Evolutionary conservation across 2,797 vertebrate species (phyloP), one percentile per base, ranked within the genome.

Genomic region (Epinephelus coioides): DNA sequence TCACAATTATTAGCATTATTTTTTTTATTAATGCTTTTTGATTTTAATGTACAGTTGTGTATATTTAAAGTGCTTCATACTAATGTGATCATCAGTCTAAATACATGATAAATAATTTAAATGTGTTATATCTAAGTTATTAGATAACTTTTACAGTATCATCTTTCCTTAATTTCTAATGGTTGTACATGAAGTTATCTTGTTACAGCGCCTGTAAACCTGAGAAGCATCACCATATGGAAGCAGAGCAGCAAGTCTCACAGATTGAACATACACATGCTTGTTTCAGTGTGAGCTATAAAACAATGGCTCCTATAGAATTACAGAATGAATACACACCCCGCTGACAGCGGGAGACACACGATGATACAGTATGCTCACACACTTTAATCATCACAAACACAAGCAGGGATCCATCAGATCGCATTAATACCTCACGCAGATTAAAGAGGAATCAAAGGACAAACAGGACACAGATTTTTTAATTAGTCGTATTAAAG

Each of bases 361-460:
- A 63, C 50, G 71, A n/a, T 46, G 47, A 85, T 67, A 85, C 57
- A 63, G 50, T 38, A 15, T 10, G 53, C 38, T 78, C 6, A 69
- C 40, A 57, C 67, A 50, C 65, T 63, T 82, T 82, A 85, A 91
- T 92, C 91, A 90, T 93, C 91, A 92, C 92, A 72, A 76, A 92
- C 89, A 91, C 88, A 82, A 87, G 91, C 73, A 86, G 89, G 88
- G 95, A 95, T 94, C 92, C 90, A 94, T 95, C 91, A 91, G 93
- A 93, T 91, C 85, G 74, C 86, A 93, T 94, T 91, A 94, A 85
- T 80, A 72, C 91, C 92, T 93, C 57, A 84, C 78, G 71, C 19
- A 94, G 95, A 95, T 94, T 90, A 86, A 92, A 91, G 88, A 68
- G 51, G 66, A 86, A 84, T 89, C 92, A 85, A 89, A 89, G 74